Evolutionary conservation across 2,888 invertebrate species (phyloP).

Genomic region (Amblyteles armatorius): DNA sequence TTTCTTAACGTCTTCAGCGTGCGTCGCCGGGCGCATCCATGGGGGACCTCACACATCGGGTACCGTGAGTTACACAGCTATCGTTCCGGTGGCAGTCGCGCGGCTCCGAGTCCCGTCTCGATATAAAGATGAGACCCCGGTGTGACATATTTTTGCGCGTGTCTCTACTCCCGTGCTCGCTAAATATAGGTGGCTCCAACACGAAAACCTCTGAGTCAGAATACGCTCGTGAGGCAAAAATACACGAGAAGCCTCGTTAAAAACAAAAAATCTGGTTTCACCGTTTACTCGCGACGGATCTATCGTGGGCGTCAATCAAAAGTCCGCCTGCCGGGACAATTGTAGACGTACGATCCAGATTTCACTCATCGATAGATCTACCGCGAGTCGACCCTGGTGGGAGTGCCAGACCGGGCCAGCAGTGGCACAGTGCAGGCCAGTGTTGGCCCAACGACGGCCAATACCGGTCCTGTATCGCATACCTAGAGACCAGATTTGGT

Average conservation of each 20-base stretch:
- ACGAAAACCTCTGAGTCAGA: slow-evolving; percentile 69
- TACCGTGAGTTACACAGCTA: slow-evolving; percentile 17
- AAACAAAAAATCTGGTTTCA: slow-evolving; percentile 31
- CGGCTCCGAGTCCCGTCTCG: slow-evolving; percentile 64
- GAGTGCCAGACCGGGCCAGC: not conserved
- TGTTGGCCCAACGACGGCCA: not conserved
- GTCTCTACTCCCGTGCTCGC: slow-evolving; percentile 60
- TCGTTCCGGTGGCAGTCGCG: slow-evolving; percentile 51
- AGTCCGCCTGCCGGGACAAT: not conserved
- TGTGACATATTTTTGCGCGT: slow-evolving; percentile 81
- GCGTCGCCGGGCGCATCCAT: slow-evolving; percentile 47
- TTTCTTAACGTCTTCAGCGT: slow-evolving; percentile 69
- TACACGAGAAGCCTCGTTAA: slow-evolving; percentile 53
- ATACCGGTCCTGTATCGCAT: not conserved
- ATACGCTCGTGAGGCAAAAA: slow-evolving; percentile 68
- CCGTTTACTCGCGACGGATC: not conserved
- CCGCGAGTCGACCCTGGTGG: not conserved
- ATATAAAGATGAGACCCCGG: slow-evolving; percentile 79
- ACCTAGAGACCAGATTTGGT: not conserved
- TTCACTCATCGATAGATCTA: not conserved
- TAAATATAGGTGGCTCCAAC: slow-evolving; percentile 72
- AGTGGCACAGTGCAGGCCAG: too few species aligned
- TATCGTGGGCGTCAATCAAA: slow-evolving; percentile 11
- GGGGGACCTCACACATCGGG: slow-evolving; percentile 66
- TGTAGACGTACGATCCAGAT: not conserved